Base-by-base conservation (phyloP, 2,113 vertebrate genomes). In the Noctilio leporinus region DNA sequence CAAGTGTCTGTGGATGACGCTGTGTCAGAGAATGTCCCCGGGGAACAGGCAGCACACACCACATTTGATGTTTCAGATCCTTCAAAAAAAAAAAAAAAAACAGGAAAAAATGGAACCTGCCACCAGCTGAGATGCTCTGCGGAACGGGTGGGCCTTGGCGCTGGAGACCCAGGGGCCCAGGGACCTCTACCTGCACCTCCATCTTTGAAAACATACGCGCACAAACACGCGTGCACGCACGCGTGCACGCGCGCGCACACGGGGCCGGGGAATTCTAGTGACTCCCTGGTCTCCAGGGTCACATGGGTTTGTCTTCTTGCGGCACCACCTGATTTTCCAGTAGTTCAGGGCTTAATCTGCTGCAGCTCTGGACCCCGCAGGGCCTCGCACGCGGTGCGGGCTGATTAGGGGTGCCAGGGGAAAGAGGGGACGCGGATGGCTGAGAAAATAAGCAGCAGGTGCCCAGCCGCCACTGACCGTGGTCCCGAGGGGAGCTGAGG, bases 1-100 rank as follows among this genome's bases (percentile, higher is more conserved):
- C 98, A 98, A 53, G 22, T 30, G 62, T 97, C 98, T 4, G 28
- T 86, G 28, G 97, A 97, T 1, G 98, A 98, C 0, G 91, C 73
- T 2, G 94, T 97, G 51, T 59, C 35, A 3, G 98, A 98, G 97
- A 98, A 98, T 0, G 96, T 98, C 47, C 98, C 98, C 0, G 82
- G 93, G 80, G 70, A 73, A 53, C 98, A 98, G 40, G 96, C 70
- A 1, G 70, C 35, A 0, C 98, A 98, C 1, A 70, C 7, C 22
- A 98, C 98, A 0, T 98, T 43, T 0, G 70, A 96, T 3, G 7
- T 94, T 0, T 70, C 38, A 2, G 97, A 97, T 77, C 98, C 98
- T 98, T 81, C 6, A 93, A 95, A 30, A 30, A 62, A 62, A 62
- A 62, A 24, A 62, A 47, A 47, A 6, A 47, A 47, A 47, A 47